Conservation (phyloP, 35 echinoderm and acorn worm genomes). For the Apostichopus parvimensis region DNA sequence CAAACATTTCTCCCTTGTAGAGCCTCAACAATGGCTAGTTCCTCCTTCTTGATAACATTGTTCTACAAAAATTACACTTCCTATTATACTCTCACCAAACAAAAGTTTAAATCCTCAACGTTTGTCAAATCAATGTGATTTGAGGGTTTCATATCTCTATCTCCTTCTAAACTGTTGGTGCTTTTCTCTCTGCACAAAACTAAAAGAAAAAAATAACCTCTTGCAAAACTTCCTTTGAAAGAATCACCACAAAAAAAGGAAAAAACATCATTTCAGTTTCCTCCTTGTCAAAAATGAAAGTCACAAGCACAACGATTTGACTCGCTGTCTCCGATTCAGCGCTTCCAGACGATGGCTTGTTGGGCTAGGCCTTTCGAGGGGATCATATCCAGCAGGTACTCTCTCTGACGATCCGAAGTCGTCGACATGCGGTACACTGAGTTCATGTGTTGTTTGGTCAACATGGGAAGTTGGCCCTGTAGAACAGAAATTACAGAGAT, state of each 20-base stretch:
- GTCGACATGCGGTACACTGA: constrained; percentile 57
- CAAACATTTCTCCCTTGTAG: no score
- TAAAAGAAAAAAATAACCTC: background rate
- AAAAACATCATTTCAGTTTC: background rate
- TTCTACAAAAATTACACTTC: no score
- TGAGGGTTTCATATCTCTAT: no score
- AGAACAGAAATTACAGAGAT: constrained; percentile 6
- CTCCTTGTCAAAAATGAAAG: constrained; percentile 22
- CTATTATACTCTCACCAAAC: no score
- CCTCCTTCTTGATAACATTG: no score
- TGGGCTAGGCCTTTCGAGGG: constrained; percentile 77
- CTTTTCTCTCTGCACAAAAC: background rate
- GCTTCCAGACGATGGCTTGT: constrained; percentile 87
- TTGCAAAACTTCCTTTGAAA: background rate
- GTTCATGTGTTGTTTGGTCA: constrained; percentile 80
- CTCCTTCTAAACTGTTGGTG: no score
- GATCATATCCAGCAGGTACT: constrained; percentile 99
- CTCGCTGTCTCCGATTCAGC: constrained; percentile 40
- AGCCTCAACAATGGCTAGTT: no score
- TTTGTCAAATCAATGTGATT: no score
- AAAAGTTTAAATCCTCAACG: no score
- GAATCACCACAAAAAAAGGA: background rate
- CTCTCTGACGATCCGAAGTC: constrained; percentile 80
- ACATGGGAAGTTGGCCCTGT: constrained; percentile 83
- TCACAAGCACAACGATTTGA: constrained; percentile 3